Evolutionary conservation across 2,888 invertebrate genomes (phyloP).

Genomic region (Thyatira batis): DNA sequence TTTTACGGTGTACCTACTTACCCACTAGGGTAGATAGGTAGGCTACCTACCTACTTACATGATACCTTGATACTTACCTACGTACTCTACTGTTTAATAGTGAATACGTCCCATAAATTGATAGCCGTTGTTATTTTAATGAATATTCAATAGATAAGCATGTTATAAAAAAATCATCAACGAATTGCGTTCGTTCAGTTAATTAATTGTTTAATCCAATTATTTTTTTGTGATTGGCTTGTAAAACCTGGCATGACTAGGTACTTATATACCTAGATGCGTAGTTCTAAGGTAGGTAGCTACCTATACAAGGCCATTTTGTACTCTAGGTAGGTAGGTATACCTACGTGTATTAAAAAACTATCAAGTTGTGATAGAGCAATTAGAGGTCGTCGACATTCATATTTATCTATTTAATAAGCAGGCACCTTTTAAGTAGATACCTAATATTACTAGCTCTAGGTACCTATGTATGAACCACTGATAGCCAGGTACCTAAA

Average conservation of each 20-base stretch:
- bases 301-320: neutral
- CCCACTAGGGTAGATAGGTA: too few species aligned
- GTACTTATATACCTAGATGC: neutral
- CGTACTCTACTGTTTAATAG: too few species aligned
- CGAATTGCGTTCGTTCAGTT: neutral
- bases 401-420: neutral
- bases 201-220: neutral
- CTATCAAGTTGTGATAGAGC: neutral
- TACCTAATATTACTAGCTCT: neutral
- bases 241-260: neutral
- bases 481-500: too few species aligned
- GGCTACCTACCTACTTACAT: too few species aligned
- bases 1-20: too few species aligned
- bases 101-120: neutral
- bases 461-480: neutral
- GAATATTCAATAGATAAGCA: conserved; percentile 1
- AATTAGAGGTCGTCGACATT: neutral
- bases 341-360: neutral
- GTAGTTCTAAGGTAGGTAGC: too few species aligned
- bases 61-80: too few species aligned
- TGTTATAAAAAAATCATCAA: conserved; percentile 2
- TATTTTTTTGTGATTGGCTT: neutral
- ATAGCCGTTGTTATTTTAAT: conserved; percentile 1
- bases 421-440: too few species aligned
- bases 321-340: neutral